phyloP scores from a whole-genome alignment of 92 coral and sea anemone species.

The Actinostola sp. region DNA sequence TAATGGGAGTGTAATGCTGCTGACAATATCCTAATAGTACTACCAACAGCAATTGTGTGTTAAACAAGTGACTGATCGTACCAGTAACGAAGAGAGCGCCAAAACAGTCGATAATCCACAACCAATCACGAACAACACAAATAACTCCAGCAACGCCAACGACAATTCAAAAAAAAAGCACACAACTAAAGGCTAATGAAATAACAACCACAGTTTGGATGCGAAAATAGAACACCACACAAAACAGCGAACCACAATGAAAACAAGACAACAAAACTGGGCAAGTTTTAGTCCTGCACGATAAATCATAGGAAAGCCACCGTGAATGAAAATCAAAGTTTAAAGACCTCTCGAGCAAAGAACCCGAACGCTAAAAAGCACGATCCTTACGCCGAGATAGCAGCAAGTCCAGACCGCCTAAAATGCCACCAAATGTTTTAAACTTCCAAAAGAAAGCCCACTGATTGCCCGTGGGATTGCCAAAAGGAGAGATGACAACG shows the following conservation, averaged over 20 bases:
- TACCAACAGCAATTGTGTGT: too few relatives aligned
- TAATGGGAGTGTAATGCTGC: background rate
- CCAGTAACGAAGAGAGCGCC: too few relatives aligned
- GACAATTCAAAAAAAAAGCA: too few relatives aligned
- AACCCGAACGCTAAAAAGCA: slow-evolving; percentile 10
- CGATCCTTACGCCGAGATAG: slow-evolving; percentile 91
- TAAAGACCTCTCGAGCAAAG: slow-evolving; percentile 10
- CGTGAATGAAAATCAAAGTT: slow-evolving; percentile 13
- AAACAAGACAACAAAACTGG: slow-evolving; percentile 3
- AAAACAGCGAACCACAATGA: background rate
- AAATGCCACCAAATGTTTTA: slow-evolving; percentile 81
- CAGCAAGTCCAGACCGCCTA: slow-evolving; percentile 94
- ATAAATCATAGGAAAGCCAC: too few relatives aligned
- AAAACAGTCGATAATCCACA: too few relatives aligned
- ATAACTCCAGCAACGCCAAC: too few relatives aligned
- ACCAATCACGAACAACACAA: too few relatives aligned
- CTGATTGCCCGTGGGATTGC: slow-evolving; percentile 41
- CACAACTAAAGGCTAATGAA: background rate
- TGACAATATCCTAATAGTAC: background rate
- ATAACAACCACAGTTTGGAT: too few relatives aligned
- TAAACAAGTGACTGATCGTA: too few relatives aligned
- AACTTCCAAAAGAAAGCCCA: slow-evolving; percentile 49
- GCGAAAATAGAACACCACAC: background rate
- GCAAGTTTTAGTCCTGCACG: background rate
- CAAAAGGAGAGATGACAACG: slow-evolving; percentile 20